phyloP scores from a whole-genome alignment of 2,888 invertebrate species.

The Heliconius charithonia region DNA sequence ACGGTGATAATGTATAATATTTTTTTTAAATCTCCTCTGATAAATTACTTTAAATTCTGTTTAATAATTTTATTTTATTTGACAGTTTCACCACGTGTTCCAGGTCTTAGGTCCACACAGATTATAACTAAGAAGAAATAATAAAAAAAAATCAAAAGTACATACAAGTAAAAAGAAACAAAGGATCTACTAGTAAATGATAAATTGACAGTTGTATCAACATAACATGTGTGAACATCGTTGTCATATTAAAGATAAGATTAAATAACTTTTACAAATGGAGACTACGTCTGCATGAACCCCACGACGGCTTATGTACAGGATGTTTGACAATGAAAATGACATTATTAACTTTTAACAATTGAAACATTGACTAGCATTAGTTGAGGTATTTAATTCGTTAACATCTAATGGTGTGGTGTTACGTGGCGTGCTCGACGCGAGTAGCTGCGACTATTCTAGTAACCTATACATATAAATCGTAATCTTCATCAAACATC shows the following conservation, averaged over 20 bases:
- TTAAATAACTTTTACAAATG: constrained; percentile 13
- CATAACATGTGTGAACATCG: constrained; percentile 11
- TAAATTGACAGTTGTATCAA: constrained; percentile 13
- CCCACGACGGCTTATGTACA: constrained; percentile 62
- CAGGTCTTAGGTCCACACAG: constrained; percentile 21
- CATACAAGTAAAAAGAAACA: constrained; percentile 6
- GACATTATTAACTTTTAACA: constrained; percentile 58
- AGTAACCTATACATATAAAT: constrained; percentile 44
- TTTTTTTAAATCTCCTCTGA: not conserved
- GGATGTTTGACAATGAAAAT: constrained; percentile 73
- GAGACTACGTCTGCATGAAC: constrained; percentile 29
- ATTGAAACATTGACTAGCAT: constrained; percentile 34
- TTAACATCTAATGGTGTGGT: constrained; percentile 40
- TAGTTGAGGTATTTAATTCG: constrained; percentile 55
- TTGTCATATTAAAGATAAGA: constrained; percentile 4
- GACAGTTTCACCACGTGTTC: constrained; percentile 24
- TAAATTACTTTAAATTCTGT: not conserved
- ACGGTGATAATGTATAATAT: constrained; percentile 18
- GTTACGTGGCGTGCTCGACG: constrained; percentile 52
- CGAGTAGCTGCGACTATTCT: constrained; percentile 45
- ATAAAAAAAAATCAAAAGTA: constrained; percentile 7
- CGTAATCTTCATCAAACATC: constrained; percentile 70
- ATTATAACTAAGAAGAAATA: constrained; percentile 19
- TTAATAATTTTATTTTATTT: not conserved
- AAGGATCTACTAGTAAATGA: constrained; percentile 10